These are phyloP conservation scores for Procambarus virginalis DNA, from an alignment of 1,140 invertebrate species.

Conservation along the genomic window DNA sequence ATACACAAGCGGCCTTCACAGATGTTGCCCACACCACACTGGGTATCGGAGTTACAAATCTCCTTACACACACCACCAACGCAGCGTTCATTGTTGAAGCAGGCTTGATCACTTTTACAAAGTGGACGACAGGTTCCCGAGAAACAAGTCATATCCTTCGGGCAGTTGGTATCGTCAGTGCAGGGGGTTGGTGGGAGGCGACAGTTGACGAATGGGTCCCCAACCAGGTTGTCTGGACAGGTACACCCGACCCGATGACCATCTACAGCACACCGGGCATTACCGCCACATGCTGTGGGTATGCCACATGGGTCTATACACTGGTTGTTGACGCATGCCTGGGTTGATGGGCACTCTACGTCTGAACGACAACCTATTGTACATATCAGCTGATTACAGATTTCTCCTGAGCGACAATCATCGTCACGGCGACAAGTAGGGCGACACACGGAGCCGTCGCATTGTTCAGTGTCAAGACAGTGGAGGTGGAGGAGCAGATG, in stretches of 20 bases:
- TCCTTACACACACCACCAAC: conserved; percentile 85
- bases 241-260: conserved; percentile 84
- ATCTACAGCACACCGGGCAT: conserved; percentile 82
- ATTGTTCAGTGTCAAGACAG: conserved; percentile 88
- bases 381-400: conserved; percentile 87
- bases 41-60: conserved; percentile 88
- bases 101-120: conserved; percentile 86
- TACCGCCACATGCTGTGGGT: conserved; percentile 88
- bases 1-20: conserved; percentile 90
- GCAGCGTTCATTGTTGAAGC: conserved; percentile 88
- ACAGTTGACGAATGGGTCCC: conserved; percentile 84
- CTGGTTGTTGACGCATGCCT: conserved; percentile 84
- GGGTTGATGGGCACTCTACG: conserved; percentile 80
- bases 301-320: conserved; percentile 84
- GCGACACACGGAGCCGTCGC: conserved; percentile 80
- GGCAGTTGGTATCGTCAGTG: conserved; percentile 80
- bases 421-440: conserved; percentile 84
- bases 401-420: conserved; percentile 87
- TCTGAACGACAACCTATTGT: conserved; percentile 87
- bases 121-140: conserved; percentile 83
- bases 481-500: conserved; percentile 83
- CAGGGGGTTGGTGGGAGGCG: conserved; percentile 81
- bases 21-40: conserved; percentile 86
- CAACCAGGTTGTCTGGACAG: conserved; percentile 83
- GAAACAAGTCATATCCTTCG: conserved; percentile 82